These are phyloP conservation scores for Leptopilina boulardi DNA, from an alignment of 1,140 invertebrate species.

Conservation along the genomic window DNA sequence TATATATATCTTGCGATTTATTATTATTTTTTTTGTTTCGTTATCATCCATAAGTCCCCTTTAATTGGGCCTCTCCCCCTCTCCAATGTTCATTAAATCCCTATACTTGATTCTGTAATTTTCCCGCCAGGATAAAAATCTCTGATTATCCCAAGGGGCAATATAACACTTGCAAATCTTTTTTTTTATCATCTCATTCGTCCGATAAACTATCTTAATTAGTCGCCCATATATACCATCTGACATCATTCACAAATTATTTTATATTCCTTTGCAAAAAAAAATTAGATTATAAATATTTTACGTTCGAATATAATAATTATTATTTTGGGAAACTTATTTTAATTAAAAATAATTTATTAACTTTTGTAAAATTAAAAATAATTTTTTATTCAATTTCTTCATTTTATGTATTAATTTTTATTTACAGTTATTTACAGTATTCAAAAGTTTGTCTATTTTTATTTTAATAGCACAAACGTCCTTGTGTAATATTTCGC, in stretches of 20 bases:
- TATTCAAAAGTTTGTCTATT: no score
- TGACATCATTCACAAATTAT: not conserved
- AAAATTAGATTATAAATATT: no score
- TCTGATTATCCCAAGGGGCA: not conserved
- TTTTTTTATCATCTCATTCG: conserved; percentile 9
- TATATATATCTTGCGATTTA: conserved; percentile 27
- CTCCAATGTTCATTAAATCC: conserved; percentile 9
- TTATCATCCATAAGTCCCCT: conserved; percentile 10
- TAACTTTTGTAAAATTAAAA: no score
- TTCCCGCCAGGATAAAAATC: not conserved
- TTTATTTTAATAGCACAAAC: no score
- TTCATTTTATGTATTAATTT: no score
- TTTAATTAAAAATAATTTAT: no score
- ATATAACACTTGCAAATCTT: not conserved
- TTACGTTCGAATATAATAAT: no score
- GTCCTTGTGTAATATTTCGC: no score
- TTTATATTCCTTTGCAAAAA: not conserved
- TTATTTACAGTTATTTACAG: no score
- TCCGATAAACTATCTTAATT: conserved; percentile 3
- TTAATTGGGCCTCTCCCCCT: not conserved
- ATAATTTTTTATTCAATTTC: no score
- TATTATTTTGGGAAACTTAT: no score
- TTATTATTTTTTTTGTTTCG: no score
- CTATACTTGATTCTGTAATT: not conserved
- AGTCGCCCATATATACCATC: not conserved